Base-by-base conservation (phyloP, 2,888 invertebrate species). In the Zeuzera pyrina region DNA sequence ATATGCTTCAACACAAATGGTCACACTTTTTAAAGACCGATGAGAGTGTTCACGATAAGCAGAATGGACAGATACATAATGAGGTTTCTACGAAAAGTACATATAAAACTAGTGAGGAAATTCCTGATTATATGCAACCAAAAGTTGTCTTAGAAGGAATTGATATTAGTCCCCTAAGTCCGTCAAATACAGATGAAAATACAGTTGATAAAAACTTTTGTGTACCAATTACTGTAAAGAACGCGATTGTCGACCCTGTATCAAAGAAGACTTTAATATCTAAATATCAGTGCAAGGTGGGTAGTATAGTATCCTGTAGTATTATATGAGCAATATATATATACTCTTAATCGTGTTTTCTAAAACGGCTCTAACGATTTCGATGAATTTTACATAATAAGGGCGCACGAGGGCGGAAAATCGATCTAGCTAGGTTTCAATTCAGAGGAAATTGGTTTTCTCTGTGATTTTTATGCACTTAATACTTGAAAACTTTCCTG, bases 1-100 rank as follows among this genome's bases (percentile, higher is more conserved):
- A 63, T 3, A 74, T 78, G 72, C 29, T 78, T 0, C 65, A 72
- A 10, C 81, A 81, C 34, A 78, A 79, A 36, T 78, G 76, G 78
- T 57, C 65, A 0, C 79, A 79, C 41, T 76, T 67, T 38, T 38
- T 76, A 1, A 69, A 61, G 21, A 61, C 54, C 0, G 50, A 49
- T 14, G 63, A 69, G n/a, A 64, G 62, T 26, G 57, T 58, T 0
- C 63, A 60, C 33, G 35, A 38, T 3, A 46, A 49, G 35, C 43
- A 41, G 1, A 25, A 11, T 12, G 8, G 12, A 3, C 6, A 25
- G 11, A 8, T 3, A n/a, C 11, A 6, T 10, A 12, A 10, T 6
- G 7, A 11, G 12, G 7, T 6, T 4, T 8, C 11, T 12, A 12
- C 13, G 10, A 30, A 23, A 35, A 58, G 22, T 6, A 57, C 42